Conservation (phyloP, 2,113 vertebrate genomes). For the Cinclus mexicanus region DNA sequence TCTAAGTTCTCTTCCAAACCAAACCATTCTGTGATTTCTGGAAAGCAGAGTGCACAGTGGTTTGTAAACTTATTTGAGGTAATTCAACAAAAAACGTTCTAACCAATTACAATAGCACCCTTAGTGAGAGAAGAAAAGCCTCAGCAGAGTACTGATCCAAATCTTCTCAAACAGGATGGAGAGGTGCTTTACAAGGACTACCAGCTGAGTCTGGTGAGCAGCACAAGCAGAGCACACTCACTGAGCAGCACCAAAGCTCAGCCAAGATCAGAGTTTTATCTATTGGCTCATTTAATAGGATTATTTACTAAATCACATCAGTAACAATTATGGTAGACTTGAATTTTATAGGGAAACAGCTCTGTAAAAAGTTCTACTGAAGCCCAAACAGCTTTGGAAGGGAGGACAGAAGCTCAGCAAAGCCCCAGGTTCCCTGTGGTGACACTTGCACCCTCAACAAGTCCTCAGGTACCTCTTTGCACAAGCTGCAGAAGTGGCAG, state of each 20-base stretch:
- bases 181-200: neutral
- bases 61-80: neutral
- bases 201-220: neutral
- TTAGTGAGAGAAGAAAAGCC: neutral
- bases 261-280: neutral
- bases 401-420: neutral
- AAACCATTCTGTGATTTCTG: neutral
- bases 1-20: neutral
- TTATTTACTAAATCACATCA: neutral
- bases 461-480: neutral
- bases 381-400: neutral
- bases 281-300: neutral
- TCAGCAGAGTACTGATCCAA: neutral
- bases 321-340: neutral
- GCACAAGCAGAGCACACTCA: neutral
- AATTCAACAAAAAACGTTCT: neutral
- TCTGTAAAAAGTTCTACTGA: neutral
- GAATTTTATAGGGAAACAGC: neutral
- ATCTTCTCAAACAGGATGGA: neutral
- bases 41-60: neutral
- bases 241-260: neutral
- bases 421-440: neutral
- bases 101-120: neutral
- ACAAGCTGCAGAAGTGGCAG: neutral
- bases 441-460: neutral